Evolutionary conservation across 1,140 invertebrate genomes (phyloP), one percentile per base, ranked within the genome.

Genomic region (Coelopa frigida): DNA sequence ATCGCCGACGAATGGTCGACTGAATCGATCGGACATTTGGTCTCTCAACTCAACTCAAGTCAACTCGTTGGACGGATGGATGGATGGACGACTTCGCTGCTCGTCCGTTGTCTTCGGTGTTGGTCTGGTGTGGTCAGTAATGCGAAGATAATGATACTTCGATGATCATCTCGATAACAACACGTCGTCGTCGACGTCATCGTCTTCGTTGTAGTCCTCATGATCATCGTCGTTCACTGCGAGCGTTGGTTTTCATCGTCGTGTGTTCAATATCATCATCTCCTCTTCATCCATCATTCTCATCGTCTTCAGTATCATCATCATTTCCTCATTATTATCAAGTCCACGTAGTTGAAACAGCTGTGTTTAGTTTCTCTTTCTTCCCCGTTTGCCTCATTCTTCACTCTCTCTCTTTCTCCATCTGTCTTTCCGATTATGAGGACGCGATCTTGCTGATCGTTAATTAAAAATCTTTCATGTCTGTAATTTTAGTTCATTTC

Each of bases 161-260:
- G 48, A 49, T 49, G 42, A 49, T 49, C 48, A 49, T 44, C 36
- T 39, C 41, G 48, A 49, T 49, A 49, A 49, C 48, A 45, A 49
- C 48, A 49, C 48, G 29, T 44, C 22, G 43, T 35, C 24, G 20
- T 33, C 35, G 18, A 10, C 14, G 27, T 29, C 14, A 14, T 14
- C 14, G 27, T 14, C 27, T 8, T 14, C 14, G 27, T 14, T 29
- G 27, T 14, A 10, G 27, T 14, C n/a, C n/a, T n/a, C n/a, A n/a
- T n/a, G n/a, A n/a, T n/a, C n/a, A n/a, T n/a, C n/a, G n/a, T n/a
- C n/a, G n/a, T n/a, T n/a, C n/a, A n/a, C n/a, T n/a, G n/a, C n/a
- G n/a, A n/a, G n/a, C n/a, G n/a, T n/a, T n/a, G n/a, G n/a, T n/a
- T n/a, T n/a, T n/a, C n/a, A n/a, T n/a, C n/a, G n/a, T n/a, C n/a